phyloP scores from a whole-genome alignment of 2,113 vertebrate genomes.

The Eublepharis macularius region DNA sequence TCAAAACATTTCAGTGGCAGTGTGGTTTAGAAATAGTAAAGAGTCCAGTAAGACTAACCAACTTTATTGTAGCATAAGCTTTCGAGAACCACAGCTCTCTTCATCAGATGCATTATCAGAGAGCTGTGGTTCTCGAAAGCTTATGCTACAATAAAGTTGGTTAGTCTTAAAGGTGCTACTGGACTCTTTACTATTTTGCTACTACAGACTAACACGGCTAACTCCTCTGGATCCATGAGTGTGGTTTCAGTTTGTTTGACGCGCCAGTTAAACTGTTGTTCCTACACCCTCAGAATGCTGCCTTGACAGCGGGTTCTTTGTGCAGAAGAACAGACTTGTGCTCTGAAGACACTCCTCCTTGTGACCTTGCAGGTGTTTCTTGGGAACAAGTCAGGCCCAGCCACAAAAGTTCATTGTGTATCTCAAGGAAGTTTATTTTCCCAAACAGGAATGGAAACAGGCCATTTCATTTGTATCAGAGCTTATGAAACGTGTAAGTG shows the following conservation, averaged over 20 bases:
- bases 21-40: no score
- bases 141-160: no score
- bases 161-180: no score
- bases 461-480: neutral
- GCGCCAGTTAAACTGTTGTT: slow-evolving; percentile 51
- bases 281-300: slow-evolving; percentile 33
- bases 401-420: slow-evolving; percentile 49
- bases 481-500: neutral
- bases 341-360: slow-evolving; percentile 47
- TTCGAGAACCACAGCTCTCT: no score
- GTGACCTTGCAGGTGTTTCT: slow-evolving; percentile 41
- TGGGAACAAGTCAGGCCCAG: slow-evolving; percentile 38
- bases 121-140: no score
- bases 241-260: slow-evolving; percentile 46
- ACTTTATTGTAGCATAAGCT: no score
- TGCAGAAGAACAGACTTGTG: slow-evolving; percentile 49
- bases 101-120: no score
- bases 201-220: no score
- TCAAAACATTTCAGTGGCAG: slow-evolving; percentile 50
- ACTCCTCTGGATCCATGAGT: no score
- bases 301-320: slow-evolving; percentile 54
- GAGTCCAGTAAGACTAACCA: no score
- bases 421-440: slow-evolving; percentile 33
- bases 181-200: no score
- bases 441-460: slow-evolving; percentile 4